Conservation (phyloP, 1,140 invertebrate genomes). For the Cotesia glomerata region DNA sequence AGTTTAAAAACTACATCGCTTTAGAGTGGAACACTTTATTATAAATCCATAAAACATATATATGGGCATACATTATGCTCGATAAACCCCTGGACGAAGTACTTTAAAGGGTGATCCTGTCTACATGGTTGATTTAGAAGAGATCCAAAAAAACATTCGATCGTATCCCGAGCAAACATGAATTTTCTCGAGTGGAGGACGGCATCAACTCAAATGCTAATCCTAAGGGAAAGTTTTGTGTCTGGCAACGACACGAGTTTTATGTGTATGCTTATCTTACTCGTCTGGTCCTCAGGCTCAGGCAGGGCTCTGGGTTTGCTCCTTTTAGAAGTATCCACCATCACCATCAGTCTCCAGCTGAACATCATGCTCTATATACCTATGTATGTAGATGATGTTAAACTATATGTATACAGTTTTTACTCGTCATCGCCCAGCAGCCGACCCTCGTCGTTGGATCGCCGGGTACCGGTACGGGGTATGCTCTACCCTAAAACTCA, state of each 20-base stretch:
- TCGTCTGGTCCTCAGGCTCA: neutral
- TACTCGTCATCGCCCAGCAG: neutral
- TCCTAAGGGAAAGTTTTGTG: conserved; percentile 16
- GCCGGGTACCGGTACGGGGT: neutral
- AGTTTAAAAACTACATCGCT: too few species aligned
- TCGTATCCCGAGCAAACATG: conserved; percentile 6
- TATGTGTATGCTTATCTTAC: conserved; percentile 8
- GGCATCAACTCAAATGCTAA: neutral
- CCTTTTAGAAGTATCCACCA: neutral
- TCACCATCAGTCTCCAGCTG: too few species aligned
- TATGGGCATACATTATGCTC: neutral
- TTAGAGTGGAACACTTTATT: too few species aligned
- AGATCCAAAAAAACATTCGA: neutral
- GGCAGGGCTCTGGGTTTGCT: neutral
- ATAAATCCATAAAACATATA: neutral
- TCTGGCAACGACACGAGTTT: conserved; percentile 8
- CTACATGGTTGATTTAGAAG: neutral
- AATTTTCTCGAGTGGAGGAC: conserved; percentile 2
- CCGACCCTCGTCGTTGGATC: neutral
- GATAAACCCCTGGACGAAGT: conserved; percentile 2
- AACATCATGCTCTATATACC: neutral
- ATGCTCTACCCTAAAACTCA: neutral
- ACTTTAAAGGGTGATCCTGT: conserved; percentile 22
- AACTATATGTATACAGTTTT: neutral
- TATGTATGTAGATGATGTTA: neutral